These are phyloP conservation scores for Bombus polaris DNA, from an alignment of 1,140 invertebrate species.

Conservation along the genomic window DNA sequence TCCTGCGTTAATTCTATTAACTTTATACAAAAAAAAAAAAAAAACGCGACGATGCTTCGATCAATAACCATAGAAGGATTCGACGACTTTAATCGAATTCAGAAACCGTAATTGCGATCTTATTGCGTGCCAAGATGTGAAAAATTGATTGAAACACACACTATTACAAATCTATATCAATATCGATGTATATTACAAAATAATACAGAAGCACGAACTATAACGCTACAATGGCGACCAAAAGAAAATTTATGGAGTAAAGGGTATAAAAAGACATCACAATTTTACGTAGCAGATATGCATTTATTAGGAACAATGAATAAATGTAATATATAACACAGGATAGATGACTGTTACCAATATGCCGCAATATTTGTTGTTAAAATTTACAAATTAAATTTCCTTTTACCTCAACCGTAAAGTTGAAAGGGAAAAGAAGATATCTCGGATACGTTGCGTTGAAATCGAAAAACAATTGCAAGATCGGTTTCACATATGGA, in stretches of 20 bases:
- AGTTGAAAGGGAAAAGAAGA: not conserved
- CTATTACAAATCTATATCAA: not conserved
- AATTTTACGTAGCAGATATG: no score
- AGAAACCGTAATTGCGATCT: not conserved
- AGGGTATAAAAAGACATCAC: no score
- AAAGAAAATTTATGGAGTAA: no score
- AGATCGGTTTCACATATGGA: not conserved
- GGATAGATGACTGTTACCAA: no score
- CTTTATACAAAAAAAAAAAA: not conserved
- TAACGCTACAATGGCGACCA: no score
- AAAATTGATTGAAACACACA: not conserved
- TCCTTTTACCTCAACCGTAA: no score
- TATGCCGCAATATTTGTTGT: no score
- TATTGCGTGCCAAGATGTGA: not conserved
- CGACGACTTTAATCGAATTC: not conserved
- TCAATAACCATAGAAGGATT: not conserved
- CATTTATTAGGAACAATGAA: no score
- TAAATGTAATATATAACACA: no score
- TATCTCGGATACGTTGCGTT: not conserved
- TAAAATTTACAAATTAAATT: no score
- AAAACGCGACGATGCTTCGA: not conserved
- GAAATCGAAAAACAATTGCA: not conserved
- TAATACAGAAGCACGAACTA: not conserved
- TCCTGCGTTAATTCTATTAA: constrained; percentile 48
- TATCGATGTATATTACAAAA: not conserved